Evolutionary conservation across 2,113 vertebrate species (phyloP).

Genomic region (Strix aluco): DNA sequence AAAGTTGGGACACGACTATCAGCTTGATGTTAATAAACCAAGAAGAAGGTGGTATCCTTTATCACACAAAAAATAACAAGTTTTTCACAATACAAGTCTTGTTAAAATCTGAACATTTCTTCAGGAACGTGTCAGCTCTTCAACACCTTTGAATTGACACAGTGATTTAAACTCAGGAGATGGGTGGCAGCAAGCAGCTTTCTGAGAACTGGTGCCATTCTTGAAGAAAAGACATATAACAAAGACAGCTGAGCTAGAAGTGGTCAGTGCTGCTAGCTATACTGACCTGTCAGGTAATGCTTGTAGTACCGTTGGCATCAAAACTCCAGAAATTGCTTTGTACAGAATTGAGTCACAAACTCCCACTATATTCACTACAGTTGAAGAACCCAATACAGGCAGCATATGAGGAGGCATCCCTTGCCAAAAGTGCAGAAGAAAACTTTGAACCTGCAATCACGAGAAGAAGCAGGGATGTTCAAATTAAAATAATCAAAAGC

Average conservation of each 20-base stretch:
- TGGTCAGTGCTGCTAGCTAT: not conserved
- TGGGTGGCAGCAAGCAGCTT: not conserved
- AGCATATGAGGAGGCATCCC: conserved; percentile 99
- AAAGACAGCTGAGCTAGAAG: not conserved
- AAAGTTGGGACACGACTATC: not conserved
- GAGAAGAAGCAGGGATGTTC: not conserved
- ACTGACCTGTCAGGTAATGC: conserved; percentile 96
- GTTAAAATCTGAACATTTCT: not conserved
- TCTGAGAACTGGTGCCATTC: not conserved
- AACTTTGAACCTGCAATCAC: conserved; percentile 91
- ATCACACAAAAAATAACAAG: not conserved
- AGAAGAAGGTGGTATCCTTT: not conserved
- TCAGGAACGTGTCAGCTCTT: not conserved
- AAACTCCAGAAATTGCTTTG: conserved; percentile 98
- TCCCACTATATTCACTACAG: conserved; percentile 96
- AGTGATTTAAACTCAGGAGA: not conserved
- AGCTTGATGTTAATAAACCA: not conserved
- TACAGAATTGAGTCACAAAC: conserved; percentile 99
- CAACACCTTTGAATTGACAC: not conserved
- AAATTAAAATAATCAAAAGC: not conserved
- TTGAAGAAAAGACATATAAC: not conserved
- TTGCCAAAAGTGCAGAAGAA: conserved; percentile 99
- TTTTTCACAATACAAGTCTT: not conserved
- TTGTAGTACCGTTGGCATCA: conserved; percentile 98
- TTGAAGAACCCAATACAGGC: conserved; percentile 91